Percentiles rank a stretch among this genome's conserved stretches.
Conservation (phyloP, 2,888 invertebrate genomes). For the Stenichneumon culpator region DNA sequence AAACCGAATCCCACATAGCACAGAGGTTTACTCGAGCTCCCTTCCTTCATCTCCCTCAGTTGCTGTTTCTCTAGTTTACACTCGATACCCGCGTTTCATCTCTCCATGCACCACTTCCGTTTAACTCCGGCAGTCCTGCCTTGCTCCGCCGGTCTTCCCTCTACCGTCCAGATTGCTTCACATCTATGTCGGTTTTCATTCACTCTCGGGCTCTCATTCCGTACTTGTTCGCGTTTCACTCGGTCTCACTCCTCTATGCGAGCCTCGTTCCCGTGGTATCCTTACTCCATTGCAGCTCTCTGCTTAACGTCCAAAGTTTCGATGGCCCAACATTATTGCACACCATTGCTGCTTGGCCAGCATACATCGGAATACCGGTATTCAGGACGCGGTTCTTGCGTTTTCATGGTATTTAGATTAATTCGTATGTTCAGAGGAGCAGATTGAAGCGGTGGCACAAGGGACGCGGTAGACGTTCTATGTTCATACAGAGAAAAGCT, state of each 20-base stretch:
- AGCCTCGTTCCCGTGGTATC: background rate
- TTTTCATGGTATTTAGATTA: background rate
- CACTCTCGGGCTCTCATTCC: background rate
- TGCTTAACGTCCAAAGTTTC: background rate
- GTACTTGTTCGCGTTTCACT: background rate
- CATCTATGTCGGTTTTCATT: background rate
- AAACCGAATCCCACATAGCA: conserved; percentile 51
- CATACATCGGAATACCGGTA: background rate
- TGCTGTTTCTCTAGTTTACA: conserved; percentile 20
- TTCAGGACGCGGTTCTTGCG: background rate
- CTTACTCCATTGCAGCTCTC: background rate
- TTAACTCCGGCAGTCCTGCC: conserved; percentile 5
- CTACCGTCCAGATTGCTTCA: conserved; percentile 9
- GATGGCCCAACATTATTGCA: background rate
- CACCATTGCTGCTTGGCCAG: background rate
- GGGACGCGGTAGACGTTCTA: background rate
- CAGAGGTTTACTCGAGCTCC: conserved; percentile 55
- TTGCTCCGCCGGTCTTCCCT: conserved; percentile 8
- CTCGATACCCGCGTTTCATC: conserved; percentile 13
- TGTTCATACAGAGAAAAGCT: background rate
- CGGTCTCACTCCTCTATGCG: background rate
- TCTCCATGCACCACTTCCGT: conserved; percentile 13
- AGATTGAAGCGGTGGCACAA: background rate
- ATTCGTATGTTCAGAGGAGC: background rate
- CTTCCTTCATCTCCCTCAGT: conserved; percentile 29